Base-by-base conservation (phyloP, 2,888 invertebrate species). In the Mythimna vitellina region DNA sequence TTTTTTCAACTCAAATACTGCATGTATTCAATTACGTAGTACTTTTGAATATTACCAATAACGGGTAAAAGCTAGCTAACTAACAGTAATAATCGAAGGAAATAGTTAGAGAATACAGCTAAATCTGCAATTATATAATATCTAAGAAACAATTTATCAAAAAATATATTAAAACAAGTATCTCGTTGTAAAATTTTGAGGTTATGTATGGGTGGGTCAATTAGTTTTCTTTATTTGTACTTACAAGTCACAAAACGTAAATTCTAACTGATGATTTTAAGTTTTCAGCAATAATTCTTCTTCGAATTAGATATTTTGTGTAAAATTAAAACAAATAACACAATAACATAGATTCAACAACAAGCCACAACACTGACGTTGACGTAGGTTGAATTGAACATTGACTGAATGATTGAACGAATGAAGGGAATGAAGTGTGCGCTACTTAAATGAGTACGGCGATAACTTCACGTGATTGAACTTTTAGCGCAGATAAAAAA, bases 181-280 rank as follows among this genome's bases (percentile, higher is more conserved):
- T 70, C n/a, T 46, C 12, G 42, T 8, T 46, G 22, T 38, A 3
- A 25, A 14, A 22, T 57, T 79, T 79, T 58, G 62, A 87, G 82
- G 87, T 84, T 86, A 86, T 76, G 51, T 70, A 63, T 51, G 3
- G 14, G 2, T 46, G 14, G 35, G 8, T 22, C n/a, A 20, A 42
- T 12, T 46, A 29, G 14, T 1, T 32, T n/a, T 14, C 4, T 57
- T 14, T 42, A 38, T 3, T 8, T 3, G 1, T 42, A 66, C 78
- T 63, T 78, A 66, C 51, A 42, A 58, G 49, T 58, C 7, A 2
- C 12, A n/a, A 58, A 76, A 53, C n/a, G 53, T 22, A 12, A 60
- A 54, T 56, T 2, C 22, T 49, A 14, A 49, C 2, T 38, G 12
- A 32, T 67, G 29, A 20, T 25, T 12, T 56, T 12, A 6, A n/a